A percentile compares a stretch with the other conserved stretches of the same genome.
Evolutionary conservation across 2,113 vertebrate genomes (phyloP).

Genomic region (Eolophus roseicapilla): DNA sequence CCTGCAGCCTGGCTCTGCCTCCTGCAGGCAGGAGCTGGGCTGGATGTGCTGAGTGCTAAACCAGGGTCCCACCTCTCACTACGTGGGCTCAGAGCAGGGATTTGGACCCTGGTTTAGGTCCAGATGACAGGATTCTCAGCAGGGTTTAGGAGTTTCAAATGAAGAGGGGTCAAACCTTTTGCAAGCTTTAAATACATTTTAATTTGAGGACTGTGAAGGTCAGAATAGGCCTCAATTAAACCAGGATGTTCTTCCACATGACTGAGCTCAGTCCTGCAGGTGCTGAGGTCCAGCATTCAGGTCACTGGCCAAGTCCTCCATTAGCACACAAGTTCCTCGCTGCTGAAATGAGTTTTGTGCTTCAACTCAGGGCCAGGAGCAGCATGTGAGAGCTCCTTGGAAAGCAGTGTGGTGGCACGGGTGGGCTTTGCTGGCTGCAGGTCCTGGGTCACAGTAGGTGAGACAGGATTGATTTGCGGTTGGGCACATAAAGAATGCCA

Average conservation of each 20-base stretch:
- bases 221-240: not conserved
- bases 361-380: not conserved
- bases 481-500: rapidly evolving
- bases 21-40: not conserved
- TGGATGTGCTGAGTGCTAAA: not conserved
- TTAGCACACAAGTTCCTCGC: rapidly evolving
- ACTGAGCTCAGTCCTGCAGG: not conserved
- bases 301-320: not conserved
- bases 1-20: not conserved
- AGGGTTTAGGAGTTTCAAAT: not conserved
- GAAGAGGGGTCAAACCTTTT: not conserved
- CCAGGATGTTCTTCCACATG: not conserved
- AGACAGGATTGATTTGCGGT: not conserved
- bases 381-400: not conserved
- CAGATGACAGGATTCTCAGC: not conserved
- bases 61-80: not conserved
- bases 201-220: not conserved
- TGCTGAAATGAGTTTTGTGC: not conserved
- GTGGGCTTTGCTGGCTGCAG: not conserved
- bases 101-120: not conserved
- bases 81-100: rapidly evolving
- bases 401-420: rapidly evolving
- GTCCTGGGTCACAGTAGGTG: rapidly evolving
- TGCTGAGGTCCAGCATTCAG: not conserved
- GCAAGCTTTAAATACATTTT: not conserved